phyloP scores from a whole-genome alignment of 2,888 invertebrate species.

The Xanthostigma xanthostigma region DNA sequence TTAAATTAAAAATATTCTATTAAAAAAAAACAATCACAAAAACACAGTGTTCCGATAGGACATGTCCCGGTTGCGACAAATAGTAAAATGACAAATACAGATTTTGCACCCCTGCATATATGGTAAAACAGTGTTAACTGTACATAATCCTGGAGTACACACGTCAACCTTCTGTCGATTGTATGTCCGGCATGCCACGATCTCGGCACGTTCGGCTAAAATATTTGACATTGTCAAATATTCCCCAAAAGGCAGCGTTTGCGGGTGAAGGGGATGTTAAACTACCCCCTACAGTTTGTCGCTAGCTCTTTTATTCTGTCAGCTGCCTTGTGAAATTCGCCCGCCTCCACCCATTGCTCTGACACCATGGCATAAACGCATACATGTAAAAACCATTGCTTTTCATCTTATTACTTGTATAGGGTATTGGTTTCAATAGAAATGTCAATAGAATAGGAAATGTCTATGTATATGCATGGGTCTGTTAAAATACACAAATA shows the following conservation, averaged over 20 bases:
- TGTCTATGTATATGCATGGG: too few species aligned
- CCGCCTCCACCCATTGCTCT: slow-evolving; percentile 22
- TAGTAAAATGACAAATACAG: neutral
- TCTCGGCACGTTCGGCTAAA: slow-evolving; percentile 27
- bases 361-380: neutral
- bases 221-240: slow-evolving; percentile 31
- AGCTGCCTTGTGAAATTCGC: slow-evolving; percentile 30
- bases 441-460: too few species aligned
- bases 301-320: slow-evolving; percentile 30
- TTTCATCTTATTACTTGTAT: slow-evolving; percentile 30
- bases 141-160: neutral
- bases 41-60: too few species aligned
- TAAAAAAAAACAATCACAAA: too few species aligned
- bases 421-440: slow-evolving; percentile 15
- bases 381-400: slow-evolving; percentile 12
- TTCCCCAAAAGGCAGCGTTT: slow-evolving; percentile 20
- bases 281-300: slow-evolving; percentile 28
- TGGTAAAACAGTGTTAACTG: neutral
- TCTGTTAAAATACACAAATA: too few species aligned
- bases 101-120: neutral
- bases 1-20: neutral
- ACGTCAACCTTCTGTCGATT: neutral
- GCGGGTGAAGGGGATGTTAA: slow-evolving; percentile 24
- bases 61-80: neutral
- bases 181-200: slow-evolving; percentile 22